Percentiles rank a stretch among this genome's conserved stretches.
These are phyloP conservation scores for Clarias fuscus DNA, from an alignment of 2,797 vertebrate genomes.

Conservation along the genomic window DNA sequence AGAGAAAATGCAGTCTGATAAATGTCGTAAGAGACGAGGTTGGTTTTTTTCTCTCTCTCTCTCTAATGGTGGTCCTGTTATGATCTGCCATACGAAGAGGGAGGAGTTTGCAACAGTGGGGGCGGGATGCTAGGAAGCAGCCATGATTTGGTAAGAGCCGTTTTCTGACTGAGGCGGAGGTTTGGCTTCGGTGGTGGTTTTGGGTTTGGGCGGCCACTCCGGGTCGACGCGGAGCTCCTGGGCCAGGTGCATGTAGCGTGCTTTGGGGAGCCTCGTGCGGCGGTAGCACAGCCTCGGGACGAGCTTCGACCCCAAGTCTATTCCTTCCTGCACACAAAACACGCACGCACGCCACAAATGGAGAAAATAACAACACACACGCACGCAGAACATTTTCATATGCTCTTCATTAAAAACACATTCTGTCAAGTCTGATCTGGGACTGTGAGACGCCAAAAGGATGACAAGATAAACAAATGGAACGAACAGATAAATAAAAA, in stretches of 20 bases:
- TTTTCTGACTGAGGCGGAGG: conserved; percentile 73
- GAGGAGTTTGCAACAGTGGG: too few relatives aligned
- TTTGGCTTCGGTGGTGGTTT: conserved; percentile 94
- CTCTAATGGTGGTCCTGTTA: not conserved
- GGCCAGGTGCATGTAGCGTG: conserved; percentile 95
- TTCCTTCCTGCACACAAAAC: conserved; percentile 71
- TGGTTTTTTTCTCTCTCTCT: not conserved
- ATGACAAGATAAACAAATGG: not conserved
- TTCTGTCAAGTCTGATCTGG: not conserved
- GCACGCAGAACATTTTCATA: not conserved
- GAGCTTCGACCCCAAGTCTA: conserved; percentile 75
- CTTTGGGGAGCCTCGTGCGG: conserved; percentile 81
- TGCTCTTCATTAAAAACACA: not conserved
- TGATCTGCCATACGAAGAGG: not conserved
- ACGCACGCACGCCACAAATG: not conserved
- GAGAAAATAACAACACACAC: not conserved
- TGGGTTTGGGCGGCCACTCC: conserved; percentile 96
- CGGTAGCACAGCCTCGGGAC: conserved; percentile 75
- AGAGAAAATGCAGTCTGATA: not conserved
- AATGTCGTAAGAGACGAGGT: not conserved
- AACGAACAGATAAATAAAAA: not conserved
- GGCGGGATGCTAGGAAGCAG: conserved; percentile 76
- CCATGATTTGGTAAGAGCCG: conserved; percentile 81
- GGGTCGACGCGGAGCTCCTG: conserved; percentile 94
- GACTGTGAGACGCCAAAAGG: not conserved